phyloP scores from a whole-genome alignment of 2,797 vertebrate genomes.

The Eutrigla gurnardus region DNA sequence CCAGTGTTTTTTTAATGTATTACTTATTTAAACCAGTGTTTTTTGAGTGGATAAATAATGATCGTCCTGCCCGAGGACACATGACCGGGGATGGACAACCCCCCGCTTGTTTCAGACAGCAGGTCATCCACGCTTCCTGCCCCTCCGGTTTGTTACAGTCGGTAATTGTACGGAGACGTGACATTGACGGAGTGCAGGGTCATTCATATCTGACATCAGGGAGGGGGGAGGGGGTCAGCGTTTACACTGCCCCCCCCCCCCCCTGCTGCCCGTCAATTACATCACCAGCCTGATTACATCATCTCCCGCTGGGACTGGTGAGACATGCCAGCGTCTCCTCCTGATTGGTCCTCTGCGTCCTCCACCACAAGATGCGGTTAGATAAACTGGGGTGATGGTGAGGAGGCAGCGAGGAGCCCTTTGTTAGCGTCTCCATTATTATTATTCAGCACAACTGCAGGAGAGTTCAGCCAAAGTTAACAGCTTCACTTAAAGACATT shows the following conservation, averaged over 20 bases:
- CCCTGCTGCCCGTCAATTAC: conserved; percentile 51
- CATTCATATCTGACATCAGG: conserved; percentile 42
- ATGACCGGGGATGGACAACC: conserved; percentile 7
- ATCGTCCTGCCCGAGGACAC: neutral
- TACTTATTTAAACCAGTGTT: no score
- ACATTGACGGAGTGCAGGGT: conserved; percentile 46
- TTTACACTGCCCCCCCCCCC: conserved; percentile 24
- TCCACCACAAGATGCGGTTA: conserved; percentile 22
- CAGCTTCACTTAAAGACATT: conserved; percentile 8
- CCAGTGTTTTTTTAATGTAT: no score
- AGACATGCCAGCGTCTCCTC: conserved; percentile 34
- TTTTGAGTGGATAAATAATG: neutral
- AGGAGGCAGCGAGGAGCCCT: conserved; percentile 9
- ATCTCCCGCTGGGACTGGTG: conserved; percentile 52
- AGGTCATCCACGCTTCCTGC: neutral
- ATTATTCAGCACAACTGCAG: conserved; percentile 34
- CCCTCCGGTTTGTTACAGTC: conserved; percentile 28
- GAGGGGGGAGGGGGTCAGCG: conserved; percentile 18
- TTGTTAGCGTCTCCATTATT: conserved; percentile 4
- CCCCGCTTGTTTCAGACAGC: conserved; percentile 14
- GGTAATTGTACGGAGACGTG: conserved; percentile 30
- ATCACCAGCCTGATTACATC: conserved; percentile 66
- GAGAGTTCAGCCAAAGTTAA: conserved; percentile 30
- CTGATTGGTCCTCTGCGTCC: conserved; percentile 27
- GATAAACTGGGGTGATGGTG: conserved; percentile 43